Conservation (phyloP, 2,888 invertebrate species). For the Limnephilus marmoratus region DNA sequence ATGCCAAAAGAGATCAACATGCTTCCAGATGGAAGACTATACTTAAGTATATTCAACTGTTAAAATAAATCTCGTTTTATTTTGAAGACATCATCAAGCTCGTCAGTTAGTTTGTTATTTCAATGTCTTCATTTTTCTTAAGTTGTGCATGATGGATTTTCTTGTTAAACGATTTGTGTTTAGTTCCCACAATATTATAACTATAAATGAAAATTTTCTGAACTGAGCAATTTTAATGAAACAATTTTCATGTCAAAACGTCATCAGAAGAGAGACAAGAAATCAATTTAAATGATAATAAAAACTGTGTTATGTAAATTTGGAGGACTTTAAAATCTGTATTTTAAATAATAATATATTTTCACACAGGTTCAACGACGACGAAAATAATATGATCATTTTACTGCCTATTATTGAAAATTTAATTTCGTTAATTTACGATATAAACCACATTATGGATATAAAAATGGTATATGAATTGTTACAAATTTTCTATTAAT, state of each 20-base stretch:
- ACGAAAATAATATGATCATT: not conserved
- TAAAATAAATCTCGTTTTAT: not conserved
- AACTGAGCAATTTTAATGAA: too few species aligned
- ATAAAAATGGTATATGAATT: not conserved
- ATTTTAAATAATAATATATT: slow-evolving; percentile 29
- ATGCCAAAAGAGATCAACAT: not conserved
- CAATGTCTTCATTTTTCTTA: not conserved
- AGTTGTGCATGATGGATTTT: not conserved
- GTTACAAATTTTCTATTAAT: not conserved
- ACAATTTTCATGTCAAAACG: too few species aligned
- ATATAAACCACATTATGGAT: too few species aligned
- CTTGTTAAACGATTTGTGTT: not conserved
- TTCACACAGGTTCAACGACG: not conserved
- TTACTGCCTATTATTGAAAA: too few species aligned
- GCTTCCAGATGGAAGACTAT: slow-evolving; percentile 3
- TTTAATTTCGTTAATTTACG: too few species aligned
- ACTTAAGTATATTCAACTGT: not conserved
- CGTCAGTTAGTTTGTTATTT: not conserved
- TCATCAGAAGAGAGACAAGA: too few species aligned
- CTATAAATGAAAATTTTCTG: too few species aligned
- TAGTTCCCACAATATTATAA: not conserved
- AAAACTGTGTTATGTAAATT: not conserved
- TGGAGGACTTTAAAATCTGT: not conserved
- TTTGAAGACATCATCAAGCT: not conserved
- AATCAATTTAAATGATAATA: too few species aligned